Evolutionary conservation across 2,797 vertebrate genomes (phyloP).

Genomic region (Apodemus agrarius): DNA sequence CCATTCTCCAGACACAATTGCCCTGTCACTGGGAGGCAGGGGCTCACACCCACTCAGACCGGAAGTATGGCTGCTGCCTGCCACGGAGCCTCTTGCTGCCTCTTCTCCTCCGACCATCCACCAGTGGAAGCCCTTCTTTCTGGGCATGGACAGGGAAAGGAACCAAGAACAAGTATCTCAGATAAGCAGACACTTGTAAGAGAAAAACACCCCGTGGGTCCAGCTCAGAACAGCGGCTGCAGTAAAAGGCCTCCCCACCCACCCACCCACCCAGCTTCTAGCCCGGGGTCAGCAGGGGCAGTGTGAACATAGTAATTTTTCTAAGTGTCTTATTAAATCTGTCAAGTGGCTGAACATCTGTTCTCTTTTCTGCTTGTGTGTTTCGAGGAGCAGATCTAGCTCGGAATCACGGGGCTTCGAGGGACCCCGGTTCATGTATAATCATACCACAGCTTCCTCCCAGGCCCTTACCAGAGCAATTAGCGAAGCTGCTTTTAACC

Average conservation of each 20-base stretch:
- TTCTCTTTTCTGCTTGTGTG: slow-evolving; percentile 57
- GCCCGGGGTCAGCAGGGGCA: slow-evolving; percentile 34
- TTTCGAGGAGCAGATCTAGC: slow-evolving; percentile 63
- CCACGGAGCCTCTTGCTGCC: background rate
- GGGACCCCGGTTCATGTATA: slow-evolving; percentile 71
- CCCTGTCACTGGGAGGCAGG: background rate
- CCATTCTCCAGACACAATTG: background rate
- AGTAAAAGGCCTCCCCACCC: slow-evolving; percentile 7
- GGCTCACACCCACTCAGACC: background rate
- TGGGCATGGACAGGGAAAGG: too few species aligned
- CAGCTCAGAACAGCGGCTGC: background rate
- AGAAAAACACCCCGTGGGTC: background rate
- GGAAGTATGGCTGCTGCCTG: background rate
- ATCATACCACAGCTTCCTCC: slow-evolving; percentile 78
- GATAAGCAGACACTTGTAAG: background rate
- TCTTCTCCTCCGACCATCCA: background rate
- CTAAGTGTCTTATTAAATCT: slow-evolving; percentile 67
- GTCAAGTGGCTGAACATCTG: slow-evolving; percentile 81
- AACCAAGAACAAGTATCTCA: background rate
- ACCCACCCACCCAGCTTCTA: slow-evolving; percentile 9
- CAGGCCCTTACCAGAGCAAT: slow-evolving; percentile 80
- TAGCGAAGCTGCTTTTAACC: slow-evolving; percentile 83
- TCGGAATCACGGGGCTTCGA: slow-evolving; percentile 72
- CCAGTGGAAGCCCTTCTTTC: background rate
- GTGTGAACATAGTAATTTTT: slow-evolving; percentile 65